Conservation (phyloP, 1,140 invertebrate genomes). For the Frieseomelitta varia region DNA sequence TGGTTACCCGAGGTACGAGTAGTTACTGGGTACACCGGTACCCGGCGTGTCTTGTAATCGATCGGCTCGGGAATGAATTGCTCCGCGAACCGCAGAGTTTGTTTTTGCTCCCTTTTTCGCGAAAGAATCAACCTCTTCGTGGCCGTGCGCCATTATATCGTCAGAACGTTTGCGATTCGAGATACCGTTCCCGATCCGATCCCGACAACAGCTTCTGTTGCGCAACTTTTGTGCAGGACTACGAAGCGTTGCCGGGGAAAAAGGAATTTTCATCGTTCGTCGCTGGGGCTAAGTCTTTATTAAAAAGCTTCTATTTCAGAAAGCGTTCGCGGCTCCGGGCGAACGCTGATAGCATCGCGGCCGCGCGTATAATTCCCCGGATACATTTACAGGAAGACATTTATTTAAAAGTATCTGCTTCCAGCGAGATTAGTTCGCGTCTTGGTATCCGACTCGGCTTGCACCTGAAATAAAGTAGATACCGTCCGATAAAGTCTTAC, state of each 20-base stretch:
- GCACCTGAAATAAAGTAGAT: constrained; percentile 16
- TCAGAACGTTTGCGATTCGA: not conserved
- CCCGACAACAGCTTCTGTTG: too few species aligned
- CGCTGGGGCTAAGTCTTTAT: constrained; percentile 23
- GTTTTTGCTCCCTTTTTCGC: not conserved
- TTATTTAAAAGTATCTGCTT: constrained; percentile 38
- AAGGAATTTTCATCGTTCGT: not conserved
- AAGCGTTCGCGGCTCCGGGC: too few species aligned
- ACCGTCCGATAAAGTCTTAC: constrained; percentile 26
- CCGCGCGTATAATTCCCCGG: constrained; percentile 17
- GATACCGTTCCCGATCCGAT: not conserved
- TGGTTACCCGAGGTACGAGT: not conserved
- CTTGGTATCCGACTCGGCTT: not conserved
- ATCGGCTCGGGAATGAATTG: not conserved
- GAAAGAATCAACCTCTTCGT: not conserved
- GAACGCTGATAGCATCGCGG: constrained; percentile 3
- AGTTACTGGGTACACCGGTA: not conserved
- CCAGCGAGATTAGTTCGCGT: constrained; percentile 29
- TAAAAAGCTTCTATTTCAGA: constrained; percentile 12
- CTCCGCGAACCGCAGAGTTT: not conserved
- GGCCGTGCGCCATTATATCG: not conserved
- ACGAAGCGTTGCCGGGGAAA: not conserved
- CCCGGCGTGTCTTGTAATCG: not conserved
- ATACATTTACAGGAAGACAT: constrained; percentile 40
- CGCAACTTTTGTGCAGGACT: not conserved